phyloP scores from a whole-genome alignment of 2,797 vertebrate species.

The Lagorchestes hirsutus region DNA sequence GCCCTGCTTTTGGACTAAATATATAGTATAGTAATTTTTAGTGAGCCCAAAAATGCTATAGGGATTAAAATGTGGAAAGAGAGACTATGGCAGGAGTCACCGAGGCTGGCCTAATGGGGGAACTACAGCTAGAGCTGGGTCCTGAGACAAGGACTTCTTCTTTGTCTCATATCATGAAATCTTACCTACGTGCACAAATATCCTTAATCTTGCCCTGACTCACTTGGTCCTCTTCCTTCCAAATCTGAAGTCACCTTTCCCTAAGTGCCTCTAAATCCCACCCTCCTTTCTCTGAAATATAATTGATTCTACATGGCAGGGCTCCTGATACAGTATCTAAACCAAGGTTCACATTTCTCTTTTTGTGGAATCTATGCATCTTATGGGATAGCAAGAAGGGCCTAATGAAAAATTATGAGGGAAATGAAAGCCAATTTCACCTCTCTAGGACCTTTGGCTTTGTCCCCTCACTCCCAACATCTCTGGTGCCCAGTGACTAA shows the following conservation, averaged over 20 bases:
- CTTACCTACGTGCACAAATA: neutral
- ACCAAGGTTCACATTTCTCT: neutral
- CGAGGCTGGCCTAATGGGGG: neutral
- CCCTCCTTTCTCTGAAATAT: neutral
- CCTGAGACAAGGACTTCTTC: neutral
- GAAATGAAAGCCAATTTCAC: neutral
- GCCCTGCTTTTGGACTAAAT: neutral
- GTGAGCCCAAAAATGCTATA: neutral
- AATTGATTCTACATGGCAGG: neutral
- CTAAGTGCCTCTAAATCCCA: neutral
- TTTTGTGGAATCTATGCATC: neutral
- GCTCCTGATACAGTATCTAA: neutral
- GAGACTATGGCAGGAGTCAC: neutral
- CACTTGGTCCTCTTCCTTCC: neutral
- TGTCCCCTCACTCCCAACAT: neutral
- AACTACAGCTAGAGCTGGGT: neutral
- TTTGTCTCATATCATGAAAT: neutral
- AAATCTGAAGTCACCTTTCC: neutral
- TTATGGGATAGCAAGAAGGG: fast-evolving
- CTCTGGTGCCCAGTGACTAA: neutral
- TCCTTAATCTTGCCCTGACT: neutral
- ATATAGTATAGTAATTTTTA: neutral
- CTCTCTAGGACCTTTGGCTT: neutral
- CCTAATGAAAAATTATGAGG: neutral
- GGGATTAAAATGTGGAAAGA: neutral